phyloP scores from a whole-genome alignment of 2,113 vertebrate species.

The Romanogobio albipinnatus region DNA sequence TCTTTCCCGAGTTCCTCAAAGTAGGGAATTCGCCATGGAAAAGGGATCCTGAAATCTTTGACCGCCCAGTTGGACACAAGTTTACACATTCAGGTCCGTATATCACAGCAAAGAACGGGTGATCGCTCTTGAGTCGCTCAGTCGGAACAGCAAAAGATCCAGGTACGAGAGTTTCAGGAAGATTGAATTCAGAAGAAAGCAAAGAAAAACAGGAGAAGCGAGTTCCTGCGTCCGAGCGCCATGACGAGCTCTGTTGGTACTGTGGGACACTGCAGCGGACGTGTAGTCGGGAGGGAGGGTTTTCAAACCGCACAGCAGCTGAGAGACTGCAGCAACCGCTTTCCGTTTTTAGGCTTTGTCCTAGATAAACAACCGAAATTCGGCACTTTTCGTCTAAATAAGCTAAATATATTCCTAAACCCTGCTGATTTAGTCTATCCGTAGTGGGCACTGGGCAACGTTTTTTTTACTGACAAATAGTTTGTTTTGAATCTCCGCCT shows the following conservation, averaged over 20 bases:
- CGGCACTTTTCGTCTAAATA: background rate
- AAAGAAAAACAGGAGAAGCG: slow-evolving; percentile 53
- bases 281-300: slow-evolving; percentile 29
- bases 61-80: slow-evolving; percentile 11
- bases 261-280: slow-evolving; percentile 47
- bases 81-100: background rate
- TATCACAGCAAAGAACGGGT: background rate
- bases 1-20: slow-evolving; percentile 57
- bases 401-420: background rate
- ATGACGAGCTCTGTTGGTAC: slow-evolving; percentile 68
- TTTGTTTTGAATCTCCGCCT: slow-evolving; percentile 36
- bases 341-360: background rate
- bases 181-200: slow-evolving; percentile 25
- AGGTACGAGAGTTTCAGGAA: background rate
- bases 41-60: slow-evolving; percentile 30
- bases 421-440: background rate
- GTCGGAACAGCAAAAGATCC: background rate
- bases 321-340: background rate
- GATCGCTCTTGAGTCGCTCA: background rate
- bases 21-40: slow-evolving; percentile 50
- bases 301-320: background rate
- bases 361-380: background rate
- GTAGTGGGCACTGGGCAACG: background rate
- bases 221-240: slow-evolving; percentile 66
- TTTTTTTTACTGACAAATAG: slow-evolving; percentile 1